Conservation (phyloP, 2,113 vertebrate genomes). For the Phylloscopus trochilus region DNA sequence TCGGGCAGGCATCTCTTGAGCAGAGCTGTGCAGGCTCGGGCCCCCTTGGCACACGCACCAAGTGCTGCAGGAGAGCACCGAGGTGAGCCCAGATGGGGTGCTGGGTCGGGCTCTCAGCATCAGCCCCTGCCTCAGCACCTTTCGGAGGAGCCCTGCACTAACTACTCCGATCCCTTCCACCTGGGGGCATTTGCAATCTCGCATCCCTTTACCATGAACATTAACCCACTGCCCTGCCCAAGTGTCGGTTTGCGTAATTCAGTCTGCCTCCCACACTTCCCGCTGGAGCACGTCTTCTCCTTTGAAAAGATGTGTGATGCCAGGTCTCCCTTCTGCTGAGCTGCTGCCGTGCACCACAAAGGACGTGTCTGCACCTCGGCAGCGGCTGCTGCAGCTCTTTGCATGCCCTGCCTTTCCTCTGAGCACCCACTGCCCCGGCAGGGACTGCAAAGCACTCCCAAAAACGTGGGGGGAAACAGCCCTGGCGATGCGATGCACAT, state of each 20-base stretch:
- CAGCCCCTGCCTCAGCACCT: accelerated
- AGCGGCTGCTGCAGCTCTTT: neutral
- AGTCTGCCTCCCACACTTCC: neutral
- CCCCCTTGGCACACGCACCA: accelerated
- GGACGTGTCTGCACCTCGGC: neutral
- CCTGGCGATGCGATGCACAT: accelerated
- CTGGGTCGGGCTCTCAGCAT: neutral
- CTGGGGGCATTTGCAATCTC: neutral
- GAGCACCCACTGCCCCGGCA: neutral
- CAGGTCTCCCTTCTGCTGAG: neutral
- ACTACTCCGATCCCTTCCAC: neutral
- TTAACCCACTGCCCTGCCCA: slow-evolving; percentile 36
- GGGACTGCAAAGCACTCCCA: neutral
- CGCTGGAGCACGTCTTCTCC: neutral
- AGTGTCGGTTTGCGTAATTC: neutral
- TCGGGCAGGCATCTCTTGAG: accelerated
- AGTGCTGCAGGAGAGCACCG: accelerated
- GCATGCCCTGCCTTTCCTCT: neutral
- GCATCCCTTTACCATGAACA: neutral
- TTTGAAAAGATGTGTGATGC: accelerated
- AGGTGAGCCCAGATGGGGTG: accelerated
- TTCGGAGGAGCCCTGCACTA: neutral
- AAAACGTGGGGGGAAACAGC: neutral
- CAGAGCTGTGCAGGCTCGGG: neutral
- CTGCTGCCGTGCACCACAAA: neutral